phyloP scores from a whole-genome alignment of 2,113 vertebrate species.

The Steatornis caripensis region DNA sequence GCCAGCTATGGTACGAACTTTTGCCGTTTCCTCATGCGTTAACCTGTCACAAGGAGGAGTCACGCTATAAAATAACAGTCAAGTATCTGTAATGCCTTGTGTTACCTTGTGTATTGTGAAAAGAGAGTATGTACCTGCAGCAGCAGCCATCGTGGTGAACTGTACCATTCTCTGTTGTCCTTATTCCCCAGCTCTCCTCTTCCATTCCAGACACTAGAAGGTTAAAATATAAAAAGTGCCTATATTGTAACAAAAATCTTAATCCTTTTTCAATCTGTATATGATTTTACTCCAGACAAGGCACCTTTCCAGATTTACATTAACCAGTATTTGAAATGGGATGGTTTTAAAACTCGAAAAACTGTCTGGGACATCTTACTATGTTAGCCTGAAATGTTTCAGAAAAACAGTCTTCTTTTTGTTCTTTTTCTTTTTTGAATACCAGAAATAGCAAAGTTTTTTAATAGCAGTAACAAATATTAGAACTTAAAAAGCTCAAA shows the following conservation, averaged over 20 bases:
- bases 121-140: background rate
- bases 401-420: background rate
- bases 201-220: background rate
- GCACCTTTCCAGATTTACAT: constrained; percentile 39
- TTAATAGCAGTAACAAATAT: background rate
- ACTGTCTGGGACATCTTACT: background rate
- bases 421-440: background rate
- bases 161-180: background rate
- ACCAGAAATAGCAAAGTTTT: background rate
- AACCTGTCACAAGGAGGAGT: background rate
- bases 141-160: background rate
- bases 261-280: constrained; percentile 55
- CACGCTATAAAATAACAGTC: fast-evolving
- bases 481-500: background rate
- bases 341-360: background rate
- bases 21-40: background rate
- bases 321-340: constrained; percentile 34
- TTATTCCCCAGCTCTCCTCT: background rate
- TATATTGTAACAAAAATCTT: background rate
- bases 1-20: background rate
- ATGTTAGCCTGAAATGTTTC: background rate
- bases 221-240: constrained; percentile 5
- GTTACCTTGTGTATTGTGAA: background rate
- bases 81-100: fast-evolving
- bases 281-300: constrained; percentile 35